phyloP scores from a whole-genome alignment of 92 coral and sea anemone genomes.

The Umimayanthus chanpuru region DNA sequence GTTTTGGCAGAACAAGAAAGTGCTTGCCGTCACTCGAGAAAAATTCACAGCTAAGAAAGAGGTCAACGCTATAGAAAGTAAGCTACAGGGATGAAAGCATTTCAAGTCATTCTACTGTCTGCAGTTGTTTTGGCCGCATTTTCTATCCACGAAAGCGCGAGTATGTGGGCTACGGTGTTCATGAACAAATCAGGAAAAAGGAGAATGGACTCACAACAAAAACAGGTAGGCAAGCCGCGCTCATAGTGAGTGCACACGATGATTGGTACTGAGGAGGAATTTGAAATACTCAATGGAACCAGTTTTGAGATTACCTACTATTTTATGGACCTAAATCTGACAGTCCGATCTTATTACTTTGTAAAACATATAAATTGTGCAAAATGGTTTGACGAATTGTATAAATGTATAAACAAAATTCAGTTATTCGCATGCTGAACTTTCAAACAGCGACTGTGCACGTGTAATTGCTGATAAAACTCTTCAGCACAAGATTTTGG shows the following conservation, averaged over 20 bases:
- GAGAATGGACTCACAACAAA: background rate
- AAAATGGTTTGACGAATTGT: no score
- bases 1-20: background rate
- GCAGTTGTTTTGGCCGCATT: background rate
- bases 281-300: background rate
- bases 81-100: background rate
- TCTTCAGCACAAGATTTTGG: no score
- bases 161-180: slow-evolving; percentile 28
- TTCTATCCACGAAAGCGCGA: background rate
- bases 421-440: no score
- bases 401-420: no score
- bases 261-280: background rate
- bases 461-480: no score
- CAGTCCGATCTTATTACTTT: background rate
- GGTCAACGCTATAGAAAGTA: background rate
- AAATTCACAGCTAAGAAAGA: background rate
- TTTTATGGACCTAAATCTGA: background rate
- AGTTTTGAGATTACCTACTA: background rate
- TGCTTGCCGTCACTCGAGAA: background rate
- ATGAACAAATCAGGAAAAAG: slow-evolving; percentile 34
- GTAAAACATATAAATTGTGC: background rate
- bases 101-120: background rate
- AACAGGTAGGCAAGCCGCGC: slow-evolving; percentile 1
- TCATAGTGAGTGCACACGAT: no score
- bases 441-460: no score